Evolutionary conservation across 1,140 invertebrate species (phyloP), one percentile per base, ranked within the genome.

Genomic region (Saxidomus purpurata): DNA sequence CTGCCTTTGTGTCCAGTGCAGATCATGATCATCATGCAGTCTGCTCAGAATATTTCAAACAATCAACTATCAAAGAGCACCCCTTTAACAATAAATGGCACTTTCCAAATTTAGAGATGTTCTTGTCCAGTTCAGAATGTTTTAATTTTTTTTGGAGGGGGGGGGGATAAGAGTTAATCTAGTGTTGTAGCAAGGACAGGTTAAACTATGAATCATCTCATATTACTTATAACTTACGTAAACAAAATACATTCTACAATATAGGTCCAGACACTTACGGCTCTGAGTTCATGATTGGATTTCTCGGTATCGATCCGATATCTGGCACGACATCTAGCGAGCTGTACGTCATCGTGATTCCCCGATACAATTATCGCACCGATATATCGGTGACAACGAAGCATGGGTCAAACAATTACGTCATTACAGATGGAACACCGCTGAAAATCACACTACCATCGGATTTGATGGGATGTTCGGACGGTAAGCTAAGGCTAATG

Each of bases 241-340:
- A 43, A 43, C 4, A 43, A 43, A 8, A 43, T 15, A 43, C 43
- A 43, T 59, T 76, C 13, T 76, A 11, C 25, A 13, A 69, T 9
- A 52, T 17, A 87, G 85, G 71, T 34, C 85, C 85, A 38, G 85
- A 87, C 40, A 38, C 40, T 40, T 87, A 79, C 38, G 85, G 85
- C 1, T 36, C 71, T 3, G 19, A 63, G 11, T 87, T 87, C 36
- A 63, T 28, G 22, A 36, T 87, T 49, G 85, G 71, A 2, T 87
- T 87, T 43, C 74, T 79, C 19, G 49, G 85, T 11, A 79, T 63
- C 36, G 85, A 87, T 28, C 71, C 74, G 6, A 6, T 77, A 25
- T 6, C 22, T 2, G 85, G 74, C 8, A 40, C 52, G 13, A 49
- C 52, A 22, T 0, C 47, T 1, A 77, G 49, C 25, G 19, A 63